A percentile compares a stretch with the other conserved stretches of the same genome.
These are phyloP conservation scores for Helicolenus hilgendorfi DNA, from an alignment of 2,797 vertebrate species.

Conservation along the genomic window DNA sequence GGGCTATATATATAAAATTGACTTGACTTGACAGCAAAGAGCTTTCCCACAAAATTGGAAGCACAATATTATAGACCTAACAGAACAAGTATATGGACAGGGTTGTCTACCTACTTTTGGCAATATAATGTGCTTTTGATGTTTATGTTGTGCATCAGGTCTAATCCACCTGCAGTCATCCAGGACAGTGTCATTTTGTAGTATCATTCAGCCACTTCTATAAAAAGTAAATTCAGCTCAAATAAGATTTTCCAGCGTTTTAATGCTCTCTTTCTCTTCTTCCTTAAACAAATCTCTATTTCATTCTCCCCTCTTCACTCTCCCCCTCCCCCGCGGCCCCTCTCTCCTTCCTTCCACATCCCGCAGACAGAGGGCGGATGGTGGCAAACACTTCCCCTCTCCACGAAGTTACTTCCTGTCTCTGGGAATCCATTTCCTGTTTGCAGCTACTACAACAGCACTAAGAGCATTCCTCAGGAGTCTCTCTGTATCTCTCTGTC, in stretches of 20 bases:
- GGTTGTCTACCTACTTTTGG: background rate
- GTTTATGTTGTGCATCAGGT: background rate
- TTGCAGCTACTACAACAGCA: constrained; percentile 72
- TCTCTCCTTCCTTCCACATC: constrained; percentile 78
- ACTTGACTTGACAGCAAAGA: background rate
- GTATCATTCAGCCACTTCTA: background rate
- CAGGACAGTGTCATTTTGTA: background rate
- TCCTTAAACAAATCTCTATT: constrained; percentile 52
- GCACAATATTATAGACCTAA: background rate
- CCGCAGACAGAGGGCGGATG: constrained; percentile 91
- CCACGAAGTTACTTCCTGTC: constrained; percentile 86
- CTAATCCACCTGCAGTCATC: background rate
- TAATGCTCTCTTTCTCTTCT: constrained; percentile 1
- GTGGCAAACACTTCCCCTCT: constrained; percentile 91
- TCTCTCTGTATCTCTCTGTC: background rate
- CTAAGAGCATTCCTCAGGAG: constrained; percentile 75
- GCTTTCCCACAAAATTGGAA: background rate
- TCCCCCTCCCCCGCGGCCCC: background rate
- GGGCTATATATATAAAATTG: background rate
- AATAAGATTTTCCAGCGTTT: background rate
- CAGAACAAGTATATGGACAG: background rate
- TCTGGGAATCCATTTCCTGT: constrained; percentile 89
- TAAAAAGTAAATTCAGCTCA: background rate
- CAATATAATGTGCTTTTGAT: background rate
- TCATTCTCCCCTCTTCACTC: background rate